phyloP scores from a whole-genome alignment of 2,113 vertebrate species.

The Protobothrops mucrosquamatus region DNA sequence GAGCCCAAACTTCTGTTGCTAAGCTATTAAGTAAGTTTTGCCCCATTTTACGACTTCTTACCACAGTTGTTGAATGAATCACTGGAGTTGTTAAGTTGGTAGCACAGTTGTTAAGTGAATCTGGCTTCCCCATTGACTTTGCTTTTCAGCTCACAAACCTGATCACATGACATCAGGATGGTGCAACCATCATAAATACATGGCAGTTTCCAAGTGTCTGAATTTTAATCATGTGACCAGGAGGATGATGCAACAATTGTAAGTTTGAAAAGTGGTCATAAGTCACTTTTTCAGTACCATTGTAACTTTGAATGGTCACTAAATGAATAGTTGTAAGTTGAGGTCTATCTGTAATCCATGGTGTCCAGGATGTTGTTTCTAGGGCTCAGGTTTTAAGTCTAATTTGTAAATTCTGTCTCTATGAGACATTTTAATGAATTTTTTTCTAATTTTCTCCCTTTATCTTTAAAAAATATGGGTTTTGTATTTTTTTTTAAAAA shows the following conservation, averaged over 20 bases:
- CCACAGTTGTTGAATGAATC: not conserved
- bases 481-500: not conserved
- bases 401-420: not conserved
- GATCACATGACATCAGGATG: no score
- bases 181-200: no score
- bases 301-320: not conserved
- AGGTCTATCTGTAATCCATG: slow-evolving; percentile 53
- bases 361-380: slow-evolving; percentile 63
- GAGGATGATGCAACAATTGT: not conserved
- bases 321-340: not conserved
- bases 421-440: not conserved
- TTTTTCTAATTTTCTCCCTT: not conserved
- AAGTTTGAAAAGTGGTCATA: not conserved
- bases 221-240: not conserved
- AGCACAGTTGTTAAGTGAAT: not conserved
- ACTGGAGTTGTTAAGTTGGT: not conserved
- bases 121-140: not conserved
- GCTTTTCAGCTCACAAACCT: not conserved
- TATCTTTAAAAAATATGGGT: not conserved
- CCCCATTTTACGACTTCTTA: not conserved
- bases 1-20: not conserved
- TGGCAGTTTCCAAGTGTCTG: no score
- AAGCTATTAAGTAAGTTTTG: not conserved
- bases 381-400: slow-evolving; percentile 18
- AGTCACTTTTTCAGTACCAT: not conserved